Conservation (phyloP, 64 coral and sea anemone genomes). For the Acropora tenuis region DNA sequence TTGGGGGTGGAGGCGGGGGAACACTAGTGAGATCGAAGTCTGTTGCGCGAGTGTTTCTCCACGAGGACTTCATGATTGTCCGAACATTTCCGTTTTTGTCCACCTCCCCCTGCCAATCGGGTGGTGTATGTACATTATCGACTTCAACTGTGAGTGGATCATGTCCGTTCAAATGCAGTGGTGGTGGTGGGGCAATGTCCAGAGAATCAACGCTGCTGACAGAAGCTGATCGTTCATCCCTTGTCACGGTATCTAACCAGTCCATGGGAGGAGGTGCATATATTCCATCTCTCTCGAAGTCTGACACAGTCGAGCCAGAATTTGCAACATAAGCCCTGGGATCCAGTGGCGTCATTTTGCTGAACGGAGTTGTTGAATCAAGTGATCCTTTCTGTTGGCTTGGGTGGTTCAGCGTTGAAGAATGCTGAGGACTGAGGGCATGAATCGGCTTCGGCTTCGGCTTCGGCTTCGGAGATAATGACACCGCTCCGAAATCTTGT, state of each 20-base stretch:
- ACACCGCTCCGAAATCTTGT: neutral
- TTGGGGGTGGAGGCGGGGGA: conserved; percentile 52
- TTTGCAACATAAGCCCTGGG: neutral
- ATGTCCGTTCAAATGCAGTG: conserved; percentile 6
- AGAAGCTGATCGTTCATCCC: neutral
- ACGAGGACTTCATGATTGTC: neutral
- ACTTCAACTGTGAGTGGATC: conserved; percentile 15
- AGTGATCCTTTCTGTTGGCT: neutral
- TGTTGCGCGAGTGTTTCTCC: neutral
- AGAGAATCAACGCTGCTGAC: conserved; percentile 4
- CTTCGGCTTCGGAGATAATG: neutral
- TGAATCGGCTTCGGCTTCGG: neutral
- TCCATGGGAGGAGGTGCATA: neutral
- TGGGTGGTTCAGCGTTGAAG: neutral
- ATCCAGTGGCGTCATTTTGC: neutral
- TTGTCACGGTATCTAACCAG: neutral
- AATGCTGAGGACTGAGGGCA: neutral
- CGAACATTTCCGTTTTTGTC: conserved; percentile 8
- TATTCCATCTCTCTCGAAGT: conserved; percentile 6
- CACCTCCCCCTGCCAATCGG: neutral
- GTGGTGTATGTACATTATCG: neutral
- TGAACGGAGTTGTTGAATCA: neutral
- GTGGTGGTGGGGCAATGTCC: conserved; percentile 32
- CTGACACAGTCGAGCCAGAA: neutral
- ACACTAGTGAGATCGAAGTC: conserved; percentile 35